Conservation (phyloP, 2,888 invertebrate species). For the Alloplasta piceator region DNA sequence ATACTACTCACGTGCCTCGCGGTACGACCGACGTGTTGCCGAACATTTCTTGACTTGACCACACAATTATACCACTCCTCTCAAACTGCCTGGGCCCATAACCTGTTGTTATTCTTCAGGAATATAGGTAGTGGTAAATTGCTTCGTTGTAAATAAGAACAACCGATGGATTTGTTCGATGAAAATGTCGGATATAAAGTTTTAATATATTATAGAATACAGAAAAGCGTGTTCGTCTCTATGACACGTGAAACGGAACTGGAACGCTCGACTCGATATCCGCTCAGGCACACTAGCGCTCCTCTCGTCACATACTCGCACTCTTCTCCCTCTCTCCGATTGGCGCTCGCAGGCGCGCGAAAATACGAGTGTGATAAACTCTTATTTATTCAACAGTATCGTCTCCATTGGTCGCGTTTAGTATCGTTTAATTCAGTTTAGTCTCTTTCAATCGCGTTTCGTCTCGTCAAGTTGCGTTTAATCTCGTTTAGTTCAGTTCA, state of each 20-base stretch:
- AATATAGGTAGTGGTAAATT: background rate
- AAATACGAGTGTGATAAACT: constrained; percentile 11
- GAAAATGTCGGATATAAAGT: background rate
- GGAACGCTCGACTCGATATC: too few species aligned
- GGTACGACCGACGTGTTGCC: constrained; percentile 41
- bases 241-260: background rate
- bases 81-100: constrained; percentile 16
- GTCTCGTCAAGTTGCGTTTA: too few species aligned
- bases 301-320: too few species aligned
- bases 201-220: background rate
- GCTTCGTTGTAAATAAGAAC: background rate
- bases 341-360: constrained; percentile 24
- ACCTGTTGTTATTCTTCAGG: background rate
- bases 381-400: constrained; percentile 2
- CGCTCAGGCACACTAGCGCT: background rate
- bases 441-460: too few species aligned
- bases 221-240: background rate
- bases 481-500: too few species aligned
- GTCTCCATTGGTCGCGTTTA: too few species aligned
- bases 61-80: background rate
- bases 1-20: too few species aligned
- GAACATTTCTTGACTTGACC: constrained; percentile 7
- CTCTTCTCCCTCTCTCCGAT: background rate
- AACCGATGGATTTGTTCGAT: background rate
- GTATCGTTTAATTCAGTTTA: too few species aligned